Evolutionary conservation across 2,888 invertebrate genomes (phyloP).

Genomic region (Drosophila niveifrons): DNA sequence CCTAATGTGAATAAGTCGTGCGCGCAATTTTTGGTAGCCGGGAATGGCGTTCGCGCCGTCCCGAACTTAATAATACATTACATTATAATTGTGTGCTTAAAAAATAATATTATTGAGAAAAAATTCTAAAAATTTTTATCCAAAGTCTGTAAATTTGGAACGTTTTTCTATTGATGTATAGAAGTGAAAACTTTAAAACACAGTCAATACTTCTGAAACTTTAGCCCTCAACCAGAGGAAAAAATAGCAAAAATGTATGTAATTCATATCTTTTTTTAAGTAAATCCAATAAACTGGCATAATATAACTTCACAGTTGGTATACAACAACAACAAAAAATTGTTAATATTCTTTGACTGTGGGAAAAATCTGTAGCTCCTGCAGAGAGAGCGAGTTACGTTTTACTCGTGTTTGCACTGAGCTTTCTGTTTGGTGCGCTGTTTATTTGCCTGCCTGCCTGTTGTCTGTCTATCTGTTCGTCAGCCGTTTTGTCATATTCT

Average conservation of each 20-base stretch:
- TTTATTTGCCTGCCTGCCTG: slow-evolving; percentile 26
- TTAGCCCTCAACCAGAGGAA: background rate
- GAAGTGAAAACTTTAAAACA: no score
- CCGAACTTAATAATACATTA: slow-evolving; percentile 81
- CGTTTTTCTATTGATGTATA: no score
- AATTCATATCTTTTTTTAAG: background rate
- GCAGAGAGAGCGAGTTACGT: slow-evolving; percentile 9
- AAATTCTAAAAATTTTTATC: no score
- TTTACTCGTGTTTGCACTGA: slow-evolving; percentile 36
- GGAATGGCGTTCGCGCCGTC: slow-evolving; percentile 88
- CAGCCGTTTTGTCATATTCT: slow-evolving; percentile 37
- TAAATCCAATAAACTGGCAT: slow-evolving; percentile 10
- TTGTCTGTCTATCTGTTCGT: slow-evolving; percentile 9
- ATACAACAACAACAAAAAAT: slow-evolving; percentile 30
- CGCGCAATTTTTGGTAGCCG: slow-evolving; percentile 86
- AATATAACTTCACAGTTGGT: slow-evolving; percentile 11
- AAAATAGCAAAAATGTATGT: background rate
- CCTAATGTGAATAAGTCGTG: slow-evolving; percentile 68
- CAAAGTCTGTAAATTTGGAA: no score
- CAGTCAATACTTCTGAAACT: no score
- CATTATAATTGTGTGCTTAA: background rate
- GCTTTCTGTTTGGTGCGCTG: slow-evolving; percentile 39
- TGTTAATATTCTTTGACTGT: slow-evolving; percentile 14
- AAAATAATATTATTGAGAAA: no score
- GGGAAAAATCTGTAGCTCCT: slow-evolving; percentile 21